Evolutionary conservation across 2,113 vertebrate species (phyloP).

Genomic region (Gasterosteus aculeatus): DNA sequence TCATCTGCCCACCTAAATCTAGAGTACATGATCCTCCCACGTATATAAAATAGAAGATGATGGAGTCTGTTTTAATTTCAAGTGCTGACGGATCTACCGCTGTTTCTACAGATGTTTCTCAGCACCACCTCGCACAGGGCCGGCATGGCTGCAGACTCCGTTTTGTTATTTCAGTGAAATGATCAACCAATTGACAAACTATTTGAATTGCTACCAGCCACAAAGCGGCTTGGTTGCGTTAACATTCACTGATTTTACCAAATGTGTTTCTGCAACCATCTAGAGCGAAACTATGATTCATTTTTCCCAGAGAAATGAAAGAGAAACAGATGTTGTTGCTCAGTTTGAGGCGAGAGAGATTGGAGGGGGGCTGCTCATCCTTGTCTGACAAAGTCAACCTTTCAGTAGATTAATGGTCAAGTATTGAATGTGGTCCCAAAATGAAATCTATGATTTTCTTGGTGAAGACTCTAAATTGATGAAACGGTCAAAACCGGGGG

Average conservation of each 20-base stretch:
- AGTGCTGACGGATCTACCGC: neutral
- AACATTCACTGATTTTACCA: neutral
- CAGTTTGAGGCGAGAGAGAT: conserved; percentile 21
- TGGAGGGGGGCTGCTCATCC: conserved; percentile 16
- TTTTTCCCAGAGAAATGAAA: conserved; percentile 37
- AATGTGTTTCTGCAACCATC: conserved; percentile 3
- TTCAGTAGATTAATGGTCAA: conserved; percentile 33
- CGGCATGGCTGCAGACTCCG: too few relatives aligned
- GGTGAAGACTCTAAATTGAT: conserved; percentile 10
- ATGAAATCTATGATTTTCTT: conserved; percentile 6
- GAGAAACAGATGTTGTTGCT: conserved; percentile 55
- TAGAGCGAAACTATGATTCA: conserved; percentile 6
- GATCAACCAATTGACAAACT: neutral
- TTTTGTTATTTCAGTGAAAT: neutral
- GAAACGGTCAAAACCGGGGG: neutral
- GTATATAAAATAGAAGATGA: neutral
- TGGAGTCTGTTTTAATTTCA: neutral
- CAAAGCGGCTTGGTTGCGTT: neutral
- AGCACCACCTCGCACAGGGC: neutral
- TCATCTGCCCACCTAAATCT: neutral
- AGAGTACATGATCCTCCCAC: neutral
- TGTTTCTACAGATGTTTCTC: neutral
- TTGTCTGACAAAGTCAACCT: conserved; percentile 19
- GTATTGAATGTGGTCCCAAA: neutral
- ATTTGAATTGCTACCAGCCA: neutral